These are phyloP conservation scores for Eretmodus cyanostictus DNA, from an alignment of 2,113 vertebrate species.

Conservation along the genomic window DNA sequence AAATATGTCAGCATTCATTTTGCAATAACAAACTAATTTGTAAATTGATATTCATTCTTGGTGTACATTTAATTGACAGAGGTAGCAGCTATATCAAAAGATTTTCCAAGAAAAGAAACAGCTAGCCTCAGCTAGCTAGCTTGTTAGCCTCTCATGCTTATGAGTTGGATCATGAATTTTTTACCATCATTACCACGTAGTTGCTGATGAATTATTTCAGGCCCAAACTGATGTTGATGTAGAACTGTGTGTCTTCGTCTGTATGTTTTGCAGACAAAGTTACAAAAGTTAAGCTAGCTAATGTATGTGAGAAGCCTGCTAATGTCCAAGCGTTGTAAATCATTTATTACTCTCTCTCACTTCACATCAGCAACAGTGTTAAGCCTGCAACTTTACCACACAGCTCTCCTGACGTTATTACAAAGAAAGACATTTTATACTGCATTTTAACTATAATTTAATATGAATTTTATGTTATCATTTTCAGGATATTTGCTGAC, in stretches of 20 bases:
- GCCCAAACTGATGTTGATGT: background rate
- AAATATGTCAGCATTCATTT: background rate
- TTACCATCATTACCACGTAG: background rate
- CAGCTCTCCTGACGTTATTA: background rate
- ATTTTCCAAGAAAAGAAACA: background rate
- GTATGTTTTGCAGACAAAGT: background rate
- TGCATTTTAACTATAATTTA: background rate
- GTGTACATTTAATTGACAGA: background rate
- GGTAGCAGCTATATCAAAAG: background rate
- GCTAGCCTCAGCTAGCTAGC: too few relatives aligned
- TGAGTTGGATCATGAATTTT: background rate
- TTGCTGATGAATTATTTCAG: background rate
- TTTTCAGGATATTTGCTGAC: background rate
- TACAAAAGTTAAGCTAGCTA: background rate
- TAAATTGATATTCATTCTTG: background rate
- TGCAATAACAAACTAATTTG: background rate
- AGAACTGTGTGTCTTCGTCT: rapidly evolving
- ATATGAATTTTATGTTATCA: background rate
- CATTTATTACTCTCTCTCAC: background rate
- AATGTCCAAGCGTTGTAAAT: background rate
- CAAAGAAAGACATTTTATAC: background rate
- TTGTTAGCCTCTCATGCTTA: background rate
- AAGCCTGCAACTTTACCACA: background rate
- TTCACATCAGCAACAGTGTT: background rate
- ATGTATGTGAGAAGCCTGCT: background rate